A percentile compares a stretch with the other conserved stretches of the same genome.
Evolutionary conservation across 2,797 vertebrate genomes (phyloP).

Genomic region (Mormyrops boulengeri): DNA sequence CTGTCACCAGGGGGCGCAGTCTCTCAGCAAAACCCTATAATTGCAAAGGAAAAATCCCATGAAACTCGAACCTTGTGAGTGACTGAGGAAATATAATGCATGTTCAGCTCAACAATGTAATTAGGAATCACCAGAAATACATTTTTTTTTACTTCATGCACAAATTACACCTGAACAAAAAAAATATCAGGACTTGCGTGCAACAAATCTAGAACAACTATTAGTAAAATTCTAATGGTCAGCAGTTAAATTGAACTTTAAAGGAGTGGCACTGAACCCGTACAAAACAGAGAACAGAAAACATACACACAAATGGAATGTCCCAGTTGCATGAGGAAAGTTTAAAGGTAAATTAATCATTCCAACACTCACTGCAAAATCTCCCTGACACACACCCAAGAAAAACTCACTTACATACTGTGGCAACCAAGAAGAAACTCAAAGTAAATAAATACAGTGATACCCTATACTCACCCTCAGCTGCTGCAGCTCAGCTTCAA

Average conservation of each 20-base stretch:
- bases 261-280: background rate
- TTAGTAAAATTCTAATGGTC: background rate
- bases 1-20: slow-evolving; percentile 67
- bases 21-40: slow-evolving; percentile 56
- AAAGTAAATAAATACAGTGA: background rate
- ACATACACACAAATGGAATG: background rate
- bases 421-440: background rate
- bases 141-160: background rate
- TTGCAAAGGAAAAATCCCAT: background rate
- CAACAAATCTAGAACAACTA: background rate
- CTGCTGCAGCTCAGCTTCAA: slow-evolving; percentile 60
- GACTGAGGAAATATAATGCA: background rate
- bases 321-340: background rate
- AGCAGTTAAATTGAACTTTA: background rate
- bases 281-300: background rate
- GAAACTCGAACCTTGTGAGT: background rate
- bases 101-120: background rate
- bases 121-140: background rate
- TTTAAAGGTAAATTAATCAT: background rate
- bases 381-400: background rate
- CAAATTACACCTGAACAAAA: background rate
- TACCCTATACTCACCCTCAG: slow-evolving; percentile 57
- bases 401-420: background rate
- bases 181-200: background rate
- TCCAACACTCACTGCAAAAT: background rate